Base-by-base conservation (phyloP, 2,888 invertebrate genomes). In the Nomada goodeniana region DNA sequence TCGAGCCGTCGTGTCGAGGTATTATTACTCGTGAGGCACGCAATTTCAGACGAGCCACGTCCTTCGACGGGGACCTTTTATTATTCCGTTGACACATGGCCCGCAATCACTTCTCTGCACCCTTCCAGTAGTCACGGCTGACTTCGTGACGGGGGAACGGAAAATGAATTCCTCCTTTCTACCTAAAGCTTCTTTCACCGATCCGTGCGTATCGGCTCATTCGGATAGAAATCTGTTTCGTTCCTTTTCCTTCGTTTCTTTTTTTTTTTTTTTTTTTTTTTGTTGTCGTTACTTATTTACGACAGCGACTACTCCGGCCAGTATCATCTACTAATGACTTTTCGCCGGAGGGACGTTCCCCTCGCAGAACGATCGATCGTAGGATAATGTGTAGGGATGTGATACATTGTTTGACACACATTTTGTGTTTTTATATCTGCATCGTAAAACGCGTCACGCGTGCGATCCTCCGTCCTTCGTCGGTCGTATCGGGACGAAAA, bases 51-150 rank as follows among this genome's bases (percentile, higher is more conserved):
- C 72, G 71, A 52, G 70, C 73, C 65, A 64, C 64, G 59, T 72
- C 68, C 68, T 69, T 71, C 74, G 60, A 65, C 64, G 77, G 67
- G 76, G 60, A 50, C 82, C 80, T 85, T 89, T 89, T 89, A 89
- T 90, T 87, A 82, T 84, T 63, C 69, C 87, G 87, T 88, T 89
- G 89, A 90, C 91, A 90, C 87, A 87, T 90, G 87, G 85, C 81
- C 74, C 60, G 75, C 86, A 82, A 84, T 89, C 86, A 81, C 76
- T 72, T 83, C 71, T 83, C 71, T 70, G 65, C 87, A 82, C 88
- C 85, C 85, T 80, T 77, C 79, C 59, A 5, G 47, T 29, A 20
- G 50, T 71, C 53, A 57, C 60, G 72, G 79, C 36, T 84, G 81
- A 72, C 84, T 84, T 69, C 59, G 61, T 47, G 44, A 59, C 75